phyloP scores from a whole-genome alignment of 2,888 invertebrate species.

The Beris morrisii region DNA sequence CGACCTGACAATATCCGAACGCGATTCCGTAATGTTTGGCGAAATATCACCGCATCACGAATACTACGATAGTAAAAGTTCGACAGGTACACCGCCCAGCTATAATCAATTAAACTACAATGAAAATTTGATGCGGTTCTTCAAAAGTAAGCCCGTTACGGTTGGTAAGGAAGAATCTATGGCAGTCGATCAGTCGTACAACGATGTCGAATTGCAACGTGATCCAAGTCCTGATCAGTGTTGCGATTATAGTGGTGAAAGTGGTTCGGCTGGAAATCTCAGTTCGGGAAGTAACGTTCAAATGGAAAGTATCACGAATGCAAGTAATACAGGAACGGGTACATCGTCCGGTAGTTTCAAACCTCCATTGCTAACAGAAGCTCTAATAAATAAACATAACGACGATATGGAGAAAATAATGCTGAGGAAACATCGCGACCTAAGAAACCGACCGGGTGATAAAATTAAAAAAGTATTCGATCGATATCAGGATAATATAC shows the following conservation, averaged over 20 bases:
- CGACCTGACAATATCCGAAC: constrained; percentile 63
- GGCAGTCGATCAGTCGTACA: constrained; percentile 55
- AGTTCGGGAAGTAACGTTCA: constrained; percentile 63
- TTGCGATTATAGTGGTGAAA: constrained; percentile 61
- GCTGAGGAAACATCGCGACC: constrained; percentile 69
- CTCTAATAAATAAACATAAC: constrained; percentile 71
- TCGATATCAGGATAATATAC: constrained; percentile 48
- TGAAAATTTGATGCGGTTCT: constrained; percentile 74
- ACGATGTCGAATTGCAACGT: constrained; percentile 45
- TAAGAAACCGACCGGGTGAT: constrained; percentile 59
- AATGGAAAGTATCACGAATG: constrained; percentile 59
- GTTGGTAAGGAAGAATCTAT: constrained; percentile 60
- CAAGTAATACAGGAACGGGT: constrained; percentile 57
- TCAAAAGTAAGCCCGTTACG: constrained; percentile 68
- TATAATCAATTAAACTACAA: constrained; percentile 86
- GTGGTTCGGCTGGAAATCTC: constrained; percentile 63
- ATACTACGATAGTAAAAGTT: constrained; percentile 75
- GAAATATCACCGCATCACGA: constrained; percentile 85
- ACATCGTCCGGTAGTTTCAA: constrained; percentile 56
- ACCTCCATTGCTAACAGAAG: constrained; percentile 63
- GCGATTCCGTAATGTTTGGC: constrained; percentile 79
- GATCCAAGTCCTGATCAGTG: constrained; percentile 50
- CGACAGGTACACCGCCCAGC: constrained; percentile 77
- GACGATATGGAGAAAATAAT: constrained; percentile 80
- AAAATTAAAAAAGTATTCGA: constrained; percentile 54